Conservation (phyloP, 1,140 invertebrate genomes). For the Carcinoscorpius rotundicauda region DNA sequence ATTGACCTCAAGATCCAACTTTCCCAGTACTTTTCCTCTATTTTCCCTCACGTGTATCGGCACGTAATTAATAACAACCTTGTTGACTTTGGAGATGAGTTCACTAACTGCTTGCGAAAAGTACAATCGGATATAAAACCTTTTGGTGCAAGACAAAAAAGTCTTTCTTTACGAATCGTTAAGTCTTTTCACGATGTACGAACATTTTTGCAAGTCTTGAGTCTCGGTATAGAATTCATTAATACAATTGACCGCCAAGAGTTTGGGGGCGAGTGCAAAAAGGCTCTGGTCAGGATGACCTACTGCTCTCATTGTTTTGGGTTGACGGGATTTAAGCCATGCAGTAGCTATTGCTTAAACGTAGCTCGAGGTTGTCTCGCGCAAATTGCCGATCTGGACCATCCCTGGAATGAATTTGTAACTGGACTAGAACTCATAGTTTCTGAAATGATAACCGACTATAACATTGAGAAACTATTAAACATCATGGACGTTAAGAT, state of each 20-base stretch:
- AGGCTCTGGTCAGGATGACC: slow-evolving; percentile 57
- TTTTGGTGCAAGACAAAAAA: slow-evolving; percentile 62
- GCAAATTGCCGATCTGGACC: slow-evolving; percentile 56
- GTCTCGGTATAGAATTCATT: slow-evolving; percentile 51
- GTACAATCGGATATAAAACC: slow-evolving; percentile 60
- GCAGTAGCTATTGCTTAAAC: slow-evolving; percentile 72
- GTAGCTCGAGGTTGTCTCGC: slow-evolving; percentile 51
- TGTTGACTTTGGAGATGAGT: slow-evolving; percentile 53
- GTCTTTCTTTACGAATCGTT: slow-evolving; percentile 49
- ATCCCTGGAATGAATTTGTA: slow-evolving; percentile 68
- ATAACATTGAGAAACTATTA: slow-evolving; percentile 58
- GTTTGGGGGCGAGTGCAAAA: slow-evolving; percentile 48
- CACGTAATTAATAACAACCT: slow-evolving; percentile 40
- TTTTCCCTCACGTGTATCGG: slow-evolving; percentile 76
- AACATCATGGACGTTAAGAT: slow-evolving; percentile 63
- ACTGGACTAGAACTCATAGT: slow-evolving; percentile 61
- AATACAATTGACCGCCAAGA: slow-evolving; percentile 50
- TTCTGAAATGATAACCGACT: slow-evolving; percentile 48
- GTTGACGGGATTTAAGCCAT: slow-evolving; percentile 50
- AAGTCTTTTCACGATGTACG: slow-evolving; percentile 61
- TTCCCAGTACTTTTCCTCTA: slow-evolving; percentile 27
- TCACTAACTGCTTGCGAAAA: slow-evolving; percentile 57
- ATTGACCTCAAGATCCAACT: too few relatives aligned
- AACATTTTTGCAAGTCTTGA: slow-evolving; percentile 43
- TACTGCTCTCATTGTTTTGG: slow-evolving; percentile 69